Evolutionary conservation across 2,113 vertebrate genomes (phyloP), one percentile per base, ranked within the genome.

Genomic region (Oncorhynchus tshawytscha): DNA sequence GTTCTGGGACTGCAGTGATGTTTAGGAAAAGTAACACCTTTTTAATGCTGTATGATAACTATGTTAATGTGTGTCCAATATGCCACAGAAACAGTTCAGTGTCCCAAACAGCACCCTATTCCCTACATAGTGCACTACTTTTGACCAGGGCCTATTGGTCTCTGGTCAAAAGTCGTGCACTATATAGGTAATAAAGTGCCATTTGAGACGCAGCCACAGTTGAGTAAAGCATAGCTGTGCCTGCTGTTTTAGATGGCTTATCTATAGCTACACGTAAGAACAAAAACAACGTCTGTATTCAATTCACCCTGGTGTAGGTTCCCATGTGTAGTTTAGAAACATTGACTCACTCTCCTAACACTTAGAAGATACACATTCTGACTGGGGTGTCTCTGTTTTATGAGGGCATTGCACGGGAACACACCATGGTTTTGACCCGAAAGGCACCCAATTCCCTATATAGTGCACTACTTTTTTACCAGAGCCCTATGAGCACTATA

Each of bases 11-110:
- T 62, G 59, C n/a, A 22, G 18, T 7, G 5, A 60, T 20, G 12
- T n/a, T 22, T 1, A 2, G 20, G 59, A 60, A 22, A 22, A 22
- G 2, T 60, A 22, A 60, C 1, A 22, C 16, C 51, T 20, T 60
- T 60, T 51, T 20, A n/a, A 4, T n/a, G 59, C 3, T 78, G 80
- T 82, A 67, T 64, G 79, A 86, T 65, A 11, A 69, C 84, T 67
- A 67, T 69, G 67, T 12, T 60, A 60, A 60, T 24, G n/a, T 16
- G n/a, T 62, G 7, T 22, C 59, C n/a, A 22, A 2, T 62, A 62
- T 24, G 59, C 59, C 51, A 54, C 51, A 54, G 51, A 54, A 54
- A 54, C 51, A 54, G 4, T 54, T 54, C 16, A 13, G 8, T 15
- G 3, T 18, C 51, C 51, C 15, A 54, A 54, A 54, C 51, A 2